These are phyloP conservation scores for Lineus longissimus DNA, from an alignment of 1,140 invertebrate genomes.

Conservation along the genomic window DNA sequence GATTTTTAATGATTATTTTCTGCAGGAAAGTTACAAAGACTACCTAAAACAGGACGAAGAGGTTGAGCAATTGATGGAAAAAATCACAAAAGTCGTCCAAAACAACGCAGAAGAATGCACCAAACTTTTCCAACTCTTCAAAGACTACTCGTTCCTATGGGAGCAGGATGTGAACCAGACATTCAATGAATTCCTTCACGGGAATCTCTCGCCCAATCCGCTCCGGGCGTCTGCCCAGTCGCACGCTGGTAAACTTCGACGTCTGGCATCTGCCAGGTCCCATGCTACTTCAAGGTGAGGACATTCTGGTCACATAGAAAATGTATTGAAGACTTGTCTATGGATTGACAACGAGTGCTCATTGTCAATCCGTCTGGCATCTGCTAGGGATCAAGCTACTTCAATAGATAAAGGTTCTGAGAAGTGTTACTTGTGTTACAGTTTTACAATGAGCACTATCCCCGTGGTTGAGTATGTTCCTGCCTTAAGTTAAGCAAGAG, in stretches of 20 bases:
- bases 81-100: conserved; percentile 46
- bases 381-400: no score
- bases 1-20: no score
- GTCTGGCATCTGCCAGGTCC: conserved; percentile 31
- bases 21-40: conserved; percentile 49
- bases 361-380: no score
- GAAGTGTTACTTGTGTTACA: no score
- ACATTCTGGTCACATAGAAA: no score
- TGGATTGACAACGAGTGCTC: no score
- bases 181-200: conserved; percentile 47
- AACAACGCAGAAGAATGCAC: conserved; percentile 49
- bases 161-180: conserved; percentile 50
- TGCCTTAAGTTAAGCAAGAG: no score
- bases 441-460: no score
- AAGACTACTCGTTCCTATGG: conserved; percentile 50
- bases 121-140: conserved; percentile 30
- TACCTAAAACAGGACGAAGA: conserved; percentile 48
- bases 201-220: conserved; percentile 43
- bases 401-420: no score
- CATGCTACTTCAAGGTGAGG: conserved; percentile 35
- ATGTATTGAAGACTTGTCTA: no score
- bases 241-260: conserved; percentile 24
- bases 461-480: no score
- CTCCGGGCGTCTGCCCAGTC: conserved; percentile 28
- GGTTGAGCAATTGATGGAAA: conserved; percentile 37